Base-by-base conservation (phyloP, 2,888 invertebrate species). In the Cyaniris semiargus region DNA sequence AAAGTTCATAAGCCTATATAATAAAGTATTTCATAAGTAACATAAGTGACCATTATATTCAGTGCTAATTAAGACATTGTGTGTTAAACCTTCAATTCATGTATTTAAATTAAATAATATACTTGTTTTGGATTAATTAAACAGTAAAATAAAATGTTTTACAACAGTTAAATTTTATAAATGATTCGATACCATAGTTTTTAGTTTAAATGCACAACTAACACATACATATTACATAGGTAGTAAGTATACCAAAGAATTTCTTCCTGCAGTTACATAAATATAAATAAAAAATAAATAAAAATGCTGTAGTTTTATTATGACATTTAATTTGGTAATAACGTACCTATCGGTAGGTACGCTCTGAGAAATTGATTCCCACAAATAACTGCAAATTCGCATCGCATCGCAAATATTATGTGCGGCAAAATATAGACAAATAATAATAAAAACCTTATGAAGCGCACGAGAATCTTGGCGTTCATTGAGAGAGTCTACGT, bases 241-340 rank as follows among this genome's bases (percentile, higher is more conserved):
- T 60, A 60, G 4, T 66, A 18, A 6, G 66, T 66, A 18, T 31
- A 66, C 66, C 66, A 66, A 66, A 66, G 66, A 66, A 66, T 66
- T 66, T 66, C 27, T 31, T 31, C 66, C 10, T 18, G 4, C 66
- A 66, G 66, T 66, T 53, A 58, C 58, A 0, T 58, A 44, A 44
- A 60, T 27, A 66, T 66, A 66, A 66, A 15, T 27, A 31, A 66
- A 66, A 66, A 27, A 66, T 27, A 15, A 27, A 66, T 66, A 23
- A 66, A 66, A 66, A 27, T 23, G 13, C 60, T 60, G 27, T 31
- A 15, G 66, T 66, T 66, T 66, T 31, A 66, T 66, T 66, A 27
- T 66, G 27, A 66, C 23, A 13, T 66, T 15, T 27, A 66, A 15
- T 27, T 27, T 66, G 10, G 58, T 23, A 21, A 1, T 21, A 58